phyloP scores from a whole-genome alignment of 1,140 invertebrate species.

The Ptiloglossa arizonensis region DNA sequence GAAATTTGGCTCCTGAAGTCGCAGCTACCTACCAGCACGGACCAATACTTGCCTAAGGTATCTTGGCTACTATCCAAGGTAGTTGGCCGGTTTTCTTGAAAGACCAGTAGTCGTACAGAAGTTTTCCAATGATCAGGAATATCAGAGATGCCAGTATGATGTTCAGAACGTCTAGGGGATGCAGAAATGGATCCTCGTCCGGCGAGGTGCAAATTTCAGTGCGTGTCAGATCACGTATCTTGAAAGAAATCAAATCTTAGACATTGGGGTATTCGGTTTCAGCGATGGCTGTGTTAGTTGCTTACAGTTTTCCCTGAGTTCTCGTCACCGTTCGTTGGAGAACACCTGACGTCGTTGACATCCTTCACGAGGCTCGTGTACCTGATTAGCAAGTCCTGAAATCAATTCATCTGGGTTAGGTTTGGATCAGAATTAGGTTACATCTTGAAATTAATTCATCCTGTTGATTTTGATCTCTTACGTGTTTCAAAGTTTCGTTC shows the following conservation, averaged over 20 bases:
- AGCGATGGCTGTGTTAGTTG: neutral
- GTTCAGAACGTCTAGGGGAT: slow-evolving; percentile 88
- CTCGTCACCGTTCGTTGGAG: slow-evolving; percentile 82
- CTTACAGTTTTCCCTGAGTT: slow-evolving; percentile 85
- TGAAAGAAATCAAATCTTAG: slow-evolving; percentile 57
- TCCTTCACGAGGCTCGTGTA: slow-evolving; percentile 87
- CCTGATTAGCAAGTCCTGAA: slow-evolving; percentile 86
- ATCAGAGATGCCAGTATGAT: slow-evolving; percentile 86
- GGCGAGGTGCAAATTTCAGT: slow-evolving; percentile 85
- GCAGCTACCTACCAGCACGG: neutral
- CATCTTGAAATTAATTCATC: neutral
- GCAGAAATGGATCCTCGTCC: slow-evolving; percentile 80
- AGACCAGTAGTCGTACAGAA: slow-evolving; percentile 90
- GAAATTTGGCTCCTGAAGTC: neutral
- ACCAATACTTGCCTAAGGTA: slow-evolving; percentile 78
- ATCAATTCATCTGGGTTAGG: too few species aligned
- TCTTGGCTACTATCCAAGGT: slow-evolving; percentile 90
- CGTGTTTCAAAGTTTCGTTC: neutral
- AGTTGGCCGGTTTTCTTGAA: slow-evolving; percentile 90
- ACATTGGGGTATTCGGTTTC: neutral
- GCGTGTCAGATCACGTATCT: slow-evolving; percentile 87
- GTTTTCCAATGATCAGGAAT: slow-evolving; percentile 87
- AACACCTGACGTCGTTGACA: slow-evolving; percentile 86
- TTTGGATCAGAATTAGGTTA: too few species aligned
- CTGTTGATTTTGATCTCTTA: too few species aligned